Base-by-base conservation (phyloP, 2,797 vertebrate species). In the Catharus ustulatus region DNA sequence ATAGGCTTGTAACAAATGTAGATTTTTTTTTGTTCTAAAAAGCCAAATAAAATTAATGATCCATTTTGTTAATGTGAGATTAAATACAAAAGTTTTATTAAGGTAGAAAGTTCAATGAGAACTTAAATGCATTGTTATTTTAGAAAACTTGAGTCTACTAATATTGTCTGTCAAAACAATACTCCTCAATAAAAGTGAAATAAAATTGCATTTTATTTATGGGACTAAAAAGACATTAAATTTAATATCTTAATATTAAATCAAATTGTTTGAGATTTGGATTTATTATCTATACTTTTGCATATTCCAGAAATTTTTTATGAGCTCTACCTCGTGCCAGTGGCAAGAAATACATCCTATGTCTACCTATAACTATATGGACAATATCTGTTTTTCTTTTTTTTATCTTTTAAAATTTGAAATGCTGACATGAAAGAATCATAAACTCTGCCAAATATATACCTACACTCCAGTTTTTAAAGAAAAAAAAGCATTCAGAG, bases 401-500 rank as follows among this genome's bases (percentile, higher is more conserved):
- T 72, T 51, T 51, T 43, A 54, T 42, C 14, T 38, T 72, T 76
- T 30, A 72, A 57, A 85, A 94, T 89, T 5, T 43, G 27, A 77
- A 95, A 87, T 78, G 36, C 23, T 67, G 55, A 49, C 34, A 84
- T 13, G n/a, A 57, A 94, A 94, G 67, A 59, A 66, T 69, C 23
- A 80, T 34, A 84, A 93, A 90, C 72, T 55, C 45, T 46, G 24
- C 30, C 66, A 36, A 74, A 81, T 90, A 79, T 54, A 89, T 63
- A 55, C 45, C 45, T 96, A 61, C 32, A 62, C 64, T 88, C 42
- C 46, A 58, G 48, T 64, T 93, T 86, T 89, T 74, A 73, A 73
- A 94, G 87, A 21, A 62, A 69, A 69, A 83, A 85, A 83, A 81
- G 71, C 86, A 91, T 94, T 95, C 85, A 89, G 66, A 19, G 15